Evolutionary conservation across 2,888 invertebrate species (phyloP), one percentile per base, ranked within the genome.

Genomic region (Diarsia rubi): DNA sequence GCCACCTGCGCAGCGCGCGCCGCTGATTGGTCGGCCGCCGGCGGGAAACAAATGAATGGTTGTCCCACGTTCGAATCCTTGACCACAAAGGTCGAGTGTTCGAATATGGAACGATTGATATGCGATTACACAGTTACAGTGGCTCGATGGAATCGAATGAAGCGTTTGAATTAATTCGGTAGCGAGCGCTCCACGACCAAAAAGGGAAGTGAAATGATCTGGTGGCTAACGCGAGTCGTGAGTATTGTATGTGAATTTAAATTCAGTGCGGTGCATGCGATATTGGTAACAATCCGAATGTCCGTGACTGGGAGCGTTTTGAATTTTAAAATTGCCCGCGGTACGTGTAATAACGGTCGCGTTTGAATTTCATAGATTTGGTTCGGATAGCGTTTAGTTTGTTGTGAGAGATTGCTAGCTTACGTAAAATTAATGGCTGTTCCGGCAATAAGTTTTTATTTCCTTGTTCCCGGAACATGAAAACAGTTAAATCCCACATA

Each of bases 241-340:
- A 84, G 84, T 90, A 87, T 87, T 88, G 88, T 87, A 87, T 88
- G 87, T 87, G 89, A 90, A 93, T 94, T 94, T 92, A 92, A 92
- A 94, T 94, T 92, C 94, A 92, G 90, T 88, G 91, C 92, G 83
- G 86, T 88, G 90, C 90, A 83, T 86, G 90, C 93, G 90, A 92
- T 94, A 94, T 94, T 92, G 93, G 94, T 94, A 92, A 93, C 94
- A 92, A 92, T 90, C 90, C 87, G 89, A 89, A 89, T 90, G 92
- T 89, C 90, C 91, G 83, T 88, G 90, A 88, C 89, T 90, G 90
- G 87, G 84, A 90, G 87, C 91, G 90, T 89, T 91, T 91, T 93
- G 93, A 93, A 94, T 94, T 94, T 94, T 93, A 94, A 94, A 94
- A 92, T 89, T 89, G 88, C 81, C 86, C 86, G 89, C 74, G 78